Evolutionary conservation across 2,888 invertebrate species (phyloP).

Genomic region (Deilephila porcellus): DNA sequence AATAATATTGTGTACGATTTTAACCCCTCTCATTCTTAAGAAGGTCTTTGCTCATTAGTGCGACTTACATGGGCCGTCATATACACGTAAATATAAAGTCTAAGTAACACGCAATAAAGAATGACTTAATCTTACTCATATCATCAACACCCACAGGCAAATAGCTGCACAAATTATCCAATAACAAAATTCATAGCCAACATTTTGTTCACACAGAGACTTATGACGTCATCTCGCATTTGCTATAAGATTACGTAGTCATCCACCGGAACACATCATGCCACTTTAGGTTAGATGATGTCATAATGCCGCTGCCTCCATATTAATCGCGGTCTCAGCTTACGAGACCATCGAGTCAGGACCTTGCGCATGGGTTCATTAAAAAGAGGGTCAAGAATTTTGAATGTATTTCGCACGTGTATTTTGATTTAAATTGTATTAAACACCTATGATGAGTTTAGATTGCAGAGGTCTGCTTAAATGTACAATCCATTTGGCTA

Average conservation of each 20-base stretch:
- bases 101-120: background rate
- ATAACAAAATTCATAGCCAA: background rate
- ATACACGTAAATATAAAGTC: too few species aligned
- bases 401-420: conserved; percentile 1
- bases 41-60: too few species aligned
- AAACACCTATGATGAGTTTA: too few species aligned
- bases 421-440: background rate
- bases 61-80: too few species aligned
- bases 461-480: too few species aligned
- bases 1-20: too few species aligned
- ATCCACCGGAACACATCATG: conserved; percentile 13
- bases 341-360: conserved; percentile 34
- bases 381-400: conserved; percentile 34
- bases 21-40: too few species aligned
- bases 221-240: conserved; percentile 10
- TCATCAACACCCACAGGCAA: background rate
- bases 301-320: conserved; percentile 28
- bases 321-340: conserved; percentile 30
- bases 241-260: conserved; percentile 7
- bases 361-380: conserved; percentile 34
- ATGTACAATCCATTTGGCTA: too few species aligned
- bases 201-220: background rate
- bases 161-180: background rate
- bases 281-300: conserved; percentile 26
- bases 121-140: background rate